Evolutionary conservation across 2,113 vertebrate species (phyloP), one percentile per base, ranked within the genome.

Genomic region (Microcebus ravelobensis): DNA sequence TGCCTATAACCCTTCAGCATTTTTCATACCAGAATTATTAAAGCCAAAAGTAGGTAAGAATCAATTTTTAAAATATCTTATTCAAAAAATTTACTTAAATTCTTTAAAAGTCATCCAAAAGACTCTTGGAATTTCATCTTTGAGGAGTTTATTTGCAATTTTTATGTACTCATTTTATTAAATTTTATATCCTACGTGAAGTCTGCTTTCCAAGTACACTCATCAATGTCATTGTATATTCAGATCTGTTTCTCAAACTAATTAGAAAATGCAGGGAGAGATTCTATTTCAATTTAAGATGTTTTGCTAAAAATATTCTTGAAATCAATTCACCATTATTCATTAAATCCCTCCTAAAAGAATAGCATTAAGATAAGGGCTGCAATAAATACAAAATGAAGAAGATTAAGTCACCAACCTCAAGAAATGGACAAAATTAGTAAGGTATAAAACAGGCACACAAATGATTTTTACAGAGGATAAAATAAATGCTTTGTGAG

Each of bases 221-320:
- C 31, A 55, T 23, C n/a, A 23, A 11, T 23, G 5, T 88, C 82
- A 87, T 5, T 63, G 15, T 20, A 50, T 57, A 79, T 81, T 68
- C 70, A 77, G 29, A 74, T 77, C 55, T 84, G 18, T 57, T 80
- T 94, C 45, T 80, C 88, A 89, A 81, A 48, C 61, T 42, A 88
- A 88, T 90, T 57, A 83, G 63, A 87, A 65, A 63, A 94, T 29
- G 25, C 42, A 76, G 8, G n/a, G 67, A 92, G 20, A 76, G 34
- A 82, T 25, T 85, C 80, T 87, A 67, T 61, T 79, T 92, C 18
- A 65, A 17, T 77, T 84, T 85, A 57, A 14, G 21, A 63, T 82
- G 20, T 76, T 97, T 90, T 84, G 25, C 84, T 93, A 55, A 96
- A 96, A 94, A 92, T 93, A 88, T 83, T 94, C 61, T 87, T 84